These are phyloP conservation scores for Morpho helenor DNA, from an alignment of 2,888 invertebrate species.

Conservation along the genomic window DNA sequence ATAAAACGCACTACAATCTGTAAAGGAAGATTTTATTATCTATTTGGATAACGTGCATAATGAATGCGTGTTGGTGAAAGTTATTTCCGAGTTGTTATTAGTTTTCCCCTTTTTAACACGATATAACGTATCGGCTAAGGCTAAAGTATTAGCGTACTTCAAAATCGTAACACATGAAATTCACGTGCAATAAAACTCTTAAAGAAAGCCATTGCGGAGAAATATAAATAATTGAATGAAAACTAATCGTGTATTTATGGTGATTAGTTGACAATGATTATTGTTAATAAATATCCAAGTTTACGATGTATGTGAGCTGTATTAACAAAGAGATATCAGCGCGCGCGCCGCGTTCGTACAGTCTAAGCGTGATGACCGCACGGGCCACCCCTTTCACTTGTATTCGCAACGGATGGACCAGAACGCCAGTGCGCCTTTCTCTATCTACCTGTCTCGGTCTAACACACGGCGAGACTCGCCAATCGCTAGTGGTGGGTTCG, in stretches of 20 bases:
- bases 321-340: slow-evolving; percentile 44
- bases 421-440: slow-evolving; percentile 72
- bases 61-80: no score
- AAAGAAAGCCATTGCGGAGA: slow-evolving; percentile 18
- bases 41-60: no score
- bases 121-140: not conserved
- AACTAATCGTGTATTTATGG: not conserved
- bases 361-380: slow-evolving; percentile 60
- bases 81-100: no score
- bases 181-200: not conserved
- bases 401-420: slow-evolving; percentile 68
- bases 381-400: slow-evolving; percentile 76
- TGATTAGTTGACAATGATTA: slow-evolving; percentile 28
- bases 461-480: slow-evolving; percentile 52
- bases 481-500: slow-evolving; percentile 56
- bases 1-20: no score
- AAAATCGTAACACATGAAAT: no score
- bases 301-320: slow-evolving; percentile 24
- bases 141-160: no score
- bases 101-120: not conserved
- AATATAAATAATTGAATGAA: slow-evolving; percentile 11
- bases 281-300: slow-evolving; percentile 32
- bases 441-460: slow-evolving; percentile 72
- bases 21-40: no score
- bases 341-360: slow-evolving; percentile 40